Conservation (phyloP, 2,113 vertebrate genomes). For the Hyaena hyaena region DNA sequence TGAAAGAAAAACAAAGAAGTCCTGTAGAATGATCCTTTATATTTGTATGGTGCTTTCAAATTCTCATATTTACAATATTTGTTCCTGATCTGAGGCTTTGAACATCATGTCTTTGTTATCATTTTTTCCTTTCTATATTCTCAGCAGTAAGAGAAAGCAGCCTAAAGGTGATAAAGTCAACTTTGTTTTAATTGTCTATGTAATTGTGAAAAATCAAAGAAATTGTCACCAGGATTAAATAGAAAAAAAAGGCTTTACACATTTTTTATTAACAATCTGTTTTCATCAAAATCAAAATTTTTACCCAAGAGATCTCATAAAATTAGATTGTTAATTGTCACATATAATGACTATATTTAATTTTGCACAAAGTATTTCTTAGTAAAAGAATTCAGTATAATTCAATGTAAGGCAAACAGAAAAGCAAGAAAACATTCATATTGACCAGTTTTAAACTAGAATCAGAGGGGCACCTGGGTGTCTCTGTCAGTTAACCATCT, state of each 20-base stretch:
- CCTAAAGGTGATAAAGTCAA: background rate
- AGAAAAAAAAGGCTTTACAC: background rate
- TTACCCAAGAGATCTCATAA: background rate
- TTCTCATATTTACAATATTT: background rate
- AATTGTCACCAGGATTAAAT: background rate
- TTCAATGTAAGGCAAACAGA: conserved; percentile 33
- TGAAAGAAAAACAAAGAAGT: background rate
- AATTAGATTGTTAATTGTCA: background rate
- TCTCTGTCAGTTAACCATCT: too few relatives aligned
- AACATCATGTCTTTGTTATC: background rate
- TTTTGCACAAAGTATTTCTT: conserved; percentile 36
- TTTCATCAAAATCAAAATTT: background rate
- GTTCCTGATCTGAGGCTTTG: background rate
- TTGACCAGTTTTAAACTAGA: conserved; percentile 37
- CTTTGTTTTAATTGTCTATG: conserved; percentile 19
- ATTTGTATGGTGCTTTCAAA: background rate
- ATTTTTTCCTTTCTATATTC: background rate
- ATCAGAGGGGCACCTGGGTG: background rate
- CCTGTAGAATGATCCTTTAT: background rate
- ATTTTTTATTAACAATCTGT: background rate
- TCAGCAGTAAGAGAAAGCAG: background rate
- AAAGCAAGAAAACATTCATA: background rate
- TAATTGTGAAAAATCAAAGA: background rate
- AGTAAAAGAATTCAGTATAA: background rate
- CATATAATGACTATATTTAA: conserved; percentile 15